Evolutionary conservation across 2,888 invertebrate species (phyloP).

Genomic region (Cheilosia vernalis): DNA sequence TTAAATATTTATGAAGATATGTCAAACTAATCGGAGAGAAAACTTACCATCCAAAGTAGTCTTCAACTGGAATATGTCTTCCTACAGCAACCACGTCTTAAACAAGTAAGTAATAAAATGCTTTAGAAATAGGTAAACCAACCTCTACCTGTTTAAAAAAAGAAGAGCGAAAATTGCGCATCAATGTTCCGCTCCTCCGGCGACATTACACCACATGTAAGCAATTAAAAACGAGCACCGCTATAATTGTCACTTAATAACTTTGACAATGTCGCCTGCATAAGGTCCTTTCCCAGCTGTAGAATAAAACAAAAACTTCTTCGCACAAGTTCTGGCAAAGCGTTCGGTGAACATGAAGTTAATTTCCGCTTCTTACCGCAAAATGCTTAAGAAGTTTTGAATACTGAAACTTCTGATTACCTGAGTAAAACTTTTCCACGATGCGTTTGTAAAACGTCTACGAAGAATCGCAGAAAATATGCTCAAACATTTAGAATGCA

Average conservation of each 20-base stretch:
- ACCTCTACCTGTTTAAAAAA: too few species aligned
- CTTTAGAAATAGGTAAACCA: too few species aligned
- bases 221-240: slow-evolving; percentile 62
- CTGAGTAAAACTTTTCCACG: slow-evolving; percentile 57
- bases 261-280: slow-evolving; percentile 55
- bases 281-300: slow-evolving; percentile 23
- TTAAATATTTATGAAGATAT: too few species aligned
- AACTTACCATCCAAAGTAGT: too few species aligned
- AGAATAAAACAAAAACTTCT: slow-evolving; percentile 40
- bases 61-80: too few species aligned
- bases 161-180: neutral
- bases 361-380: slow-evolving; percentile 64
- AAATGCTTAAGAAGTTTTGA: slow-evolving; percentile 57
- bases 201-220: slow-evolving; percentile 25
- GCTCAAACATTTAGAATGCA: neutral
- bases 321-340: slow-evolving; percentile 29
- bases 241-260: slow-evolving; percentile 68
- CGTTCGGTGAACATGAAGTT: slow-evolving; percentile 60
- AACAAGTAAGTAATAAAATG: too few species aligned
- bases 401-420: slow-evolving; percentile 68
- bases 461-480: neutral
- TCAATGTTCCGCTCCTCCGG: neutral
- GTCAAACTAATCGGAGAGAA: too few species aligned
- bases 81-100: too few species aligned
- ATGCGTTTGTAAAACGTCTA: slow-evolving; percentile 51